Evolutionary conservation across 2,797 vertebrate species (phyloP).

Genomic region (Heliangelus exortis): DNA sequence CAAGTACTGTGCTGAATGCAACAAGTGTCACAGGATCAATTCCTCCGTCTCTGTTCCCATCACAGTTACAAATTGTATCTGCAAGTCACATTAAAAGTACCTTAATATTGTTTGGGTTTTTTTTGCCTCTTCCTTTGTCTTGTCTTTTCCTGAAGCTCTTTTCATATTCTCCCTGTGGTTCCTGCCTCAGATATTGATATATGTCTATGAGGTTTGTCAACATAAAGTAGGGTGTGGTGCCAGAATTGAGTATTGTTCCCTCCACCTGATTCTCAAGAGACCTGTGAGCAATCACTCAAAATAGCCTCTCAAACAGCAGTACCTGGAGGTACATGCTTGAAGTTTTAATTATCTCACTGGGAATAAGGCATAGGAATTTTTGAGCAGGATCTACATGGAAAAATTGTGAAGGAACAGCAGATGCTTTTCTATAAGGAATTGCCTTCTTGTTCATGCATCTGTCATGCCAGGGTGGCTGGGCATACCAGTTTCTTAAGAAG

Average conservation of each 20-base stretch:
- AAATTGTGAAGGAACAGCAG: neutral
- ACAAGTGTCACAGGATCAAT: neutral
- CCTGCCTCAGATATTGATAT: neutral
- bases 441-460: neutral
- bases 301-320: neutral
- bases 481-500: neutral
- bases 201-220: neutral
- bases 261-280: neutral
- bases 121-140: neutral
- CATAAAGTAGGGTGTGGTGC: neutral
- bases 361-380: neutral
- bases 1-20: neutral
- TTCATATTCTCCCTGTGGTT: neutral
- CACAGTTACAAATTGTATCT: neutral
- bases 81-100: neutral
- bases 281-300: neutral
- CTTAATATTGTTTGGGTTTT: rapidly evolving
- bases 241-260: neutral
- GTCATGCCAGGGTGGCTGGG: neutral
- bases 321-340: neutral
- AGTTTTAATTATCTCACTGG: neutral
- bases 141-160: neutral
- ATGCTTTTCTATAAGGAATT: neutral
- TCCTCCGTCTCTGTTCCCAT: neutral
- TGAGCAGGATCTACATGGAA: neutral